Evolutionary conservation across 2,888 invertebrate genomes (phyloP).

Genomic region (Amblyteles armatorius): DNA sequence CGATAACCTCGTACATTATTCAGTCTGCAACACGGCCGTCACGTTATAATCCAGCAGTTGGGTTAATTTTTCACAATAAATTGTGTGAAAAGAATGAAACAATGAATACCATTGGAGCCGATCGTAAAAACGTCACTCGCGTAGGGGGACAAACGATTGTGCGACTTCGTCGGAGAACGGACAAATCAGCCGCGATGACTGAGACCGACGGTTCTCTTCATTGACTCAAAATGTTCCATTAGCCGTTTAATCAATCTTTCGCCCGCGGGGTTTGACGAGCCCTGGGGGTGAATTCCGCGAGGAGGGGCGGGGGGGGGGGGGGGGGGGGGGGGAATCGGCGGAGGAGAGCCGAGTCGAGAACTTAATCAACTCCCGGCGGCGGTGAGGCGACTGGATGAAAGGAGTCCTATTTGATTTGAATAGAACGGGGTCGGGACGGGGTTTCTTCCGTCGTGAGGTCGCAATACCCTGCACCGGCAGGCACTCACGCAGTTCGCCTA

Average conservation of each 20-base stretch:
- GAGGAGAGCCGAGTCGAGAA: conserved; percentile 49
- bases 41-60: neutral
- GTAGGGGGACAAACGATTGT: neutral
- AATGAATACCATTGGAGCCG: neutral
- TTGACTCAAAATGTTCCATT: conserved; percentile 11
- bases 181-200: conserved; percentile 1
- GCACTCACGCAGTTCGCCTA: conserved; percentile 36
- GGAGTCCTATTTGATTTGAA: conserved; percentile 78
- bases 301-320: neutral
- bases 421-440: conserved; percentile 75
- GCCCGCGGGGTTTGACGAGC: neutral
- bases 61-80: conserved; percentile 11
- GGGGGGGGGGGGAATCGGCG: conserved; percentile 4
- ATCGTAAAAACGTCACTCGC: neutral
- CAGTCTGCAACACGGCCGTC: conserved; percentile 1
- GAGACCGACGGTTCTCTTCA: conserved; percentile 13
- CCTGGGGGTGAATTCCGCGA: neutral
- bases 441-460: conserved; percentile 72
- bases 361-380: conserved; percentile 71
- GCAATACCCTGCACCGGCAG: conserved; percentile 39
- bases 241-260: conserved; percentile 34
- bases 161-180: neutral
- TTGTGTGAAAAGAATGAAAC: neutral
- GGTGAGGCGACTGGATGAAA: conserved; percentile 74
- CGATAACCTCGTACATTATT: conserved; percentile 15